Percentiles rank a stretch among this genome's conserved stretches.
These are phyloP conservation scores for Parnassius mnemosyne DNA, from an alignment of 2,888 invertebrate species.

Conservation along the genomic window DNA sequence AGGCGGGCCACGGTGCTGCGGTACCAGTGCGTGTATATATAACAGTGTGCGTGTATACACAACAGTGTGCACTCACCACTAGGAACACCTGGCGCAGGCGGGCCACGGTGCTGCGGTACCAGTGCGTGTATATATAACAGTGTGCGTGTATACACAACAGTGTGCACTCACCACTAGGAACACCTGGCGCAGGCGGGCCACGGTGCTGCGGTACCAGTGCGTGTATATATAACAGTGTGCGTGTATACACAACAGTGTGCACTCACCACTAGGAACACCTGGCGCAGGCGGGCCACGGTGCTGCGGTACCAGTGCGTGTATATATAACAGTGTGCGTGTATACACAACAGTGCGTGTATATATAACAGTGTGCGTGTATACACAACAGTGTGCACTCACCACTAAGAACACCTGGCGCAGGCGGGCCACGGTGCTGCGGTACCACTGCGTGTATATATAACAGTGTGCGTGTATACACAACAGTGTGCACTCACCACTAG, in stretches of 20 bases:
- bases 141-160: constrained; percentile 12
- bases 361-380: neutral
- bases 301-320: constrained; percentile 97
- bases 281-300: constrained; percentile 96
- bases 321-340: no score
- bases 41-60: constrained; percentile 11
- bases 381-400: constrained; percentile 76
- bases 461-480: constrained; percentile 11
- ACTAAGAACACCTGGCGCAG: constrained; percentile 96
- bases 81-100: constrained; percentile 97
- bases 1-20: constrained; percentile 96
- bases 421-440: constrained; percentile 96
- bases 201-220: constrained; percentile 97
- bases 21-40: constrained; percentile 92
- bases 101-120: constrained; percentile 98
- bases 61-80: constrained; percentile 82
- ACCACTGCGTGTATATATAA: constrained; percentile 91
- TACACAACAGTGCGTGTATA: constrained; percentile 87
- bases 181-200: constrained; percentile 96
- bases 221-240: constrained; percentile 74
- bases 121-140: constrained; percentile 83
- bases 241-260: constrained; percentile 15
- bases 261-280: constrained; percentile 95
- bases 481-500: constrained; percentile 84
- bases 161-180: constrained; percentile 90